Conservation (phyloP, 2,888 invertebrate species). For the Dioctria rufipes region DNA sequence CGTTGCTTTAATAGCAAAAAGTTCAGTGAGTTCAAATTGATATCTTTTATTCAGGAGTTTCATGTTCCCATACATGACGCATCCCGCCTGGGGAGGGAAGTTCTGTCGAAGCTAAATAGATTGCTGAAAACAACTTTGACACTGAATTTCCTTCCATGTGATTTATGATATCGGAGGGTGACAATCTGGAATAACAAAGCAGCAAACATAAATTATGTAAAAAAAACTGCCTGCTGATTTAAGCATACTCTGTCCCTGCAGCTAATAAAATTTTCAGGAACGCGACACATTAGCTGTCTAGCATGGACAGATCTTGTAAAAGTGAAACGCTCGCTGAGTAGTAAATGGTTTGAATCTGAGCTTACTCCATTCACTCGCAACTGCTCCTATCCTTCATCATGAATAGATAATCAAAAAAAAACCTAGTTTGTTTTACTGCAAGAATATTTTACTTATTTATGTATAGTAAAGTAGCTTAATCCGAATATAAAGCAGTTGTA, state of each 20-base stretch:
- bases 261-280: constrained; percentile 27
- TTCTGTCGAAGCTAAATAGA: constrained; percentile 40
- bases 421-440: too few species aligned
- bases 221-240: constrained; percentile 10
- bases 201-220: constrained; percentile 35
- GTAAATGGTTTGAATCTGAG: too few species aligned
- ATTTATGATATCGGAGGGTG: constrained; percentile 46
- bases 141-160: constrained; percentile 50
- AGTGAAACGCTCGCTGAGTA: too few species aligned
- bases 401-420: too few species aligned
- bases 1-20: constrained; percentile 42
- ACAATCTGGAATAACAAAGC: constrained; percentile 48
- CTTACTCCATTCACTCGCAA: too few species aligned
- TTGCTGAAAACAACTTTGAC: constrained; percentile 46
- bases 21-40: constrained; percentile 39
- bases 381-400: too few species aligned
- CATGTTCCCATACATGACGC: neutral
- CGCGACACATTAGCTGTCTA: constrained; percentile 2
- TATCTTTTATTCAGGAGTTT: constrained; percentile 47
- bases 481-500: too few species aligned
- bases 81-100: neutral
- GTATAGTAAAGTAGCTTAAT: too few species aligned
- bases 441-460: too few species aligned
- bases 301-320: too few species aligned
- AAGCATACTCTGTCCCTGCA: neutral